phyloP scores from a whole-genome alignment of 2,888 invertebrate genomes.

The Phrixothrix hirtus region DNA sequence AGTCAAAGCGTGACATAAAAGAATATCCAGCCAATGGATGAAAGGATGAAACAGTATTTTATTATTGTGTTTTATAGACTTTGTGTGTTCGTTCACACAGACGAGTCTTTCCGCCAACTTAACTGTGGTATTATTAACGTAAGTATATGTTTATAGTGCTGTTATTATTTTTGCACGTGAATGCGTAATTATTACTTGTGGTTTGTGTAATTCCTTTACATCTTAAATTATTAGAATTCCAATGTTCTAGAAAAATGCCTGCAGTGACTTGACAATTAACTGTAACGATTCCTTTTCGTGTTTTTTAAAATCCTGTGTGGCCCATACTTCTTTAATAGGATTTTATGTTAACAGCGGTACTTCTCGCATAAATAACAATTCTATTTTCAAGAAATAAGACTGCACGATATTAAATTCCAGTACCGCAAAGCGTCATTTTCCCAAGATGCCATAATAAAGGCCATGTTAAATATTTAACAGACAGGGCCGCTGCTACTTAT shows the following conservation, averaged over 20 bases:
- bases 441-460: slow-evolving; percentile 46
- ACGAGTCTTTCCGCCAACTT: slow-evolving; percentile 34
- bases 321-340: no score
- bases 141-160: slow-evolving; percentile 47
- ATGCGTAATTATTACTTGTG: slow-evolving; percentile 45
- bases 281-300: background rate
- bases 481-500: slow-evolving; percentile 44
- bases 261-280: background rate
- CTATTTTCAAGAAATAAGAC: slow-evolving; percentile 40
- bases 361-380: background rate
- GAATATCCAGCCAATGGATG: background rate
- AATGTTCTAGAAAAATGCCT: background rate
- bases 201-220: slow-evolving; percentile 45
- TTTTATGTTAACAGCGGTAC: no score
- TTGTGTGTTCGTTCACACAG: slow-evolving; percentile 11
- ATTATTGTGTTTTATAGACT: background rate
- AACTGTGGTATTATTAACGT: slow-evolving; percentile 46
- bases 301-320: no score
- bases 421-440: slow-evolving; percentile 19
- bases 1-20: background rate
- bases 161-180: slow-evolving; percentile 50
- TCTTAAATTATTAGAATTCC: slow-evolving; percentile 29
- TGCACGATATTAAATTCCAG: slow-evolving; percentile 44
- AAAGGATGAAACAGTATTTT: background rate
- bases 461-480: slow-evolving; percentile 50